These are phyloP conservation scores for Upupa epops DNA, from an alignment of 2,113 vertebrate species.

Conservation along the genomic window DNA sequence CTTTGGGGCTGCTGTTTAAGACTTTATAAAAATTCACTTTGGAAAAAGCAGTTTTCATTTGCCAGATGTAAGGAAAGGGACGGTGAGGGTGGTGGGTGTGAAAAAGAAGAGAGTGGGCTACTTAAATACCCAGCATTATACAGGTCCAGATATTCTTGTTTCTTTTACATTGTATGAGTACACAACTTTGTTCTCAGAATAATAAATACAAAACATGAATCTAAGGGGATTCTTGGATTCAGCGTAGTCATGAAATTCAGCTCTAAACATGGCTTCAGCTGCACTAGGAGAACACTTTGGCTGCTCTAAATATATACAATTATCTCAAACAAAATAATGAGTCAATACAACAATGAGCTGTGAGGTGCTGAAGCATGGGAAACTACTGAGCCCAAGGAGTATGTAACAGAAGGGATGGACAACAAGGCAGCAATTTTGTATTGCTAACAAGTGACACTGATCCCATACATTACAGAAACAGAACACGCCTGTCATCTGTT, in stretches of 20 bases:
- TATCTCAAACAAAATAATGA: not conserved
- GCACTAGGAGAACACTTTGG: not conserved
- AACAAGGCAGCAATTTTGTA: not conserved
- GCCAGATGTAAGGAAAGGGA: not conserved
- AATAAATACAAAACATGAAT: not conserved
- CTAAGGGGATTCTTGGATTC: not conserved
- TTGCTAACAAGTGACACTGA: not conserved
- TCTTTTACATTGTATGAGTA: not conserved
- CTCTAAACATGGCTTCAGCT: not conserved
- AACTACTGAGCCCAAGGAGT: not conserved
- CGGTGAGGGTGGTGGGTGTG: no score
- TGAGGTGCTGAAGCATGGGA: not conserved
- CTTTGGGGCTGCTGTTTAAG: not conserved
- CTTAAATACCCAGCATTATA: not conserved
- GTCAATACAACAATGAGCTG: not conserved
- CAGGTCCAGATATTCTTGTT: not conserved
- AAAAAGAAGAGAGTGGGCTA: not conserved
- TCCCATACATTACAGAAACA: not conserved
- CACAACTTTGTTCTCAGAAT: not conserved
- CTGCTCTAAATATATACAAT: not conserved
- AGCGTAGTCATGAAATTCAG: not conserved
- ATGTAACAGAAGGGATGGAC: not conserved
- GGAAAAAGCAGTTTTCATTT: not conserved
- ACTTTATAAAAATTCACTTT: not conserved
- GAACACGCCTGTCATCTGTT: not conserved